Evolutionary conservation across 2,797 vertebrate genomes (phyloP).

Genomic region (Sebastes matsubarae): DNA sequence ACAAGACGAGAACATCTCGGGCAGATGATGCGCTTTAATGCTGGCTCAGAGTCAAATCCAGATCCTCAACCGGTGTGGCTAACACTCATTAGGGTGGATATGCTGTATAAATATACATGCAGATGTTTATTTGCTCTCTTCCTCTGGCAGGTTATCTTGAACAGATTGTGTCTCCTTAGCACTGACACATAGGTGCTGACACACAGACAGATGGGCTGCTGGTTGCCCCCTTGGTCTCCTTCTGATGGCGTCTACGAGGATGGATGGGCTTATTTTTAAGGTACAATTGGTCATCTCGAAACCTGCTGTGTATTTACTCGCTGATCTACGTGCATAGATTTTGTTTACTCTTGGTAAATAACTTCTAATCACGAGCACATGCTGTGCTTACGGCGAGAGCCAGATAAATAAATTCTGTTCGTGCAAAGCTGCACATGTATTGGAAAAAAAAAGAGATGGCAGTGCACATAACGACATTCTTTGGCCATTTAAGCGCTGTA

Average conservation of each 20-base stretch:
- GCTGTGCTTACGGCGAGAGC: conserved; percentile 39
- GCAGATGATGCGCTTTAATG: conserved; percentile 84
- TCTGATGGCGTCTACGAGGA: conserved; percentile 66
- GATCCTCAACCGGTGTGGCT: conserved; percentile 51
- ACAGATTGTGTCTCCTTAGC: conserved; percentile 73
- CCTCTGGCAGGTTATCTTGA: conserved; percentile 67
- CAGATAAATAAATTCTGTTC: conserved; percentile 41
- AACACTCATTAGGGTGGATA: conserved; percentile 68
- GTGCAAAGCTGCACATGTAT: neutral
- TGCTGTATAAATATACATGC: conserved; percentile 71
- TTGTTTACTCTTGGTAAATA: conserved; percentile 59
- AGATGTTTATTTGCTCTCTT: conserved; percentile 77
- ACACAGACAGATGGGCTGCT: conserved; percentile 76
- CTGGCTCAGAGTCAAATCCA: conserved; percentile 74
- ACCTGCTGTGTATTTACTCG: conserved; percentile 53
- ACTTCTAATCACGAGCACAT: conserved; percentile 70
- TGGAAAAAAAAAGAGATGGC: neutral
- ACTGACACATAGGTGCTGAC: conserved; percentile 75
- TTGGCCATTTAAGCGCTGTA: neutral
- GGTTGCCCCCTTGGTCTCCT: conserved; percentile 60
- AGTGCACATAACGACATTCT: neutral
- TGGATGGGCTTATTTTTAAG: conserved; percentile 73
- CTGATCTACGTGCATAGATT: conserved; percentile 39
- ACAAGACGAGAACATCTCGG: conserved; percentile 61
- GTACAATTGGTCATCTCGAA: conserved; percentile 69